phyloP scores from a whole-genome alignment of 92 coral and sea anemone species.

The Porites lobata region DNA sequence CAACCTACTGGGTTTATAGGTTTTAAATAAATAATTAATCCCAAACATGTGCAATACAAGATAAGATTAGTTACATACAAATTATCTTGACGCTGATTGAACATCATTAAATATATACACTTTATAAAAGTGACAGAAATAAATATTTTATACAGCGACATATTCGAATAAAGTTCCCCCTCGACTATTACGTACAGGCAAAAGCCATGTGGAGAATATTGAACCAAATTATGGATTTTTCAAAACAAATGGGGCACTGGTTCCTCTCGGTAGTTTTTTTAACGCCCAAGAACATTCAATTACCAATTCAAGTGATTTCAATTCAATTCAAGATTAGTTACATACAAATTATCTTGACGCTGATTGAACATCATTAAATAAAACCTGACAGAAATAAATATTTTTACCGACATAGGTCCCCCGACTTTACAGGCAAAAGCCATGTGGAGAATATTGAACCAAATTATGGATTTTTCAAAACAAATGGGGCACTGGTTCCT shows the following conservation, averaged over 20 bases:
- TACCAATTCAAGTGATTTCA: no score
- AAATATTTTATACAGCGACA: neutral
- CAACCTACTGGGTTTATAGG: neutral
- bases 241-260: neutral
- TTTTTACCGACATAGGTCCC: no score
- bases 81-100: neutral
- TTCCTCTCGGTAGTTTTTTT: no score
- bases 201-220: neutral
- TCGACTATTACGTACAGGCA: neutral
- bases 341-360: no score
- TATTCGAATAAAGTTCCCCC: neutral
- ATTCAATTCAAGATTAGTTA: no score
- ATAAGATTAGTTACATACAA: neutral
- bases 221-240: no score
- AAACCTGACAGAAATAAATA: no score
- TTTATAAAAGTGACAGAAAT: neutral
- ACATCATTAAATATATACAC: neutral
- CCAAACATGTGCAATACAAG: neutral
- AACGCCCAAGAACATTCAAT: no score
- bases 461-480: neutral
- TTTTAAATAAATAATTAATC: neutral
- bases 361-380: no score
- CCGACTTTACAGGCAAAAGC: neutral
- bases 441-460: no score
- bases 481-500: no score